Conservation (phyloP, 2,797 vertebrate species). For the Cuculus canorus region DNA sequence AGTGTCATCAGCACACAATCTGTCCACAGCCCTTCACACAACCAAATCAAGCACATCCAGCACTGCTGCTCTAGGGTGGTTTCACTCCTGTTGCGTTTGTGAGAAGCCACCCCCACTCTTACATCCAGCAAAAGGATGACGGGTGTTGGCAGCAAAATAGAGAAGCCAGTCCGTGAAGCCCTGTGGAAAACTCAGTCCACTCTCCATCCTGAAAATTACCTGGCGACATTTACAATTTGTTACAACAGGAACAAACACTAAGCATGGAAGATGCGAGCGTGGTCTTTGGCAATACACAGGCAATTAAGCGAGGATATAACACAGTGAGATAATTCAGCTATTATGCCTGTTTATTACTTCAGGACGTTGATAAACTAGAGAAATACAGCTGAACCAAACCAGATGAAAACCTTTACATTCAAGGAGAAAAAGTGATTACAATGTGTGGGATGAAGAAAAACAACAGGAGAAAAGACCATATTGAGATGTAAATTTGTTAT, state of each 20-base stretch:
- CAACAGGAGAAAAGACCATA: not conserved
- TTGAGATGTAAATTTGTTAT: not conserved
- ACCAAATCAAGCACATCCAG: not conserved
- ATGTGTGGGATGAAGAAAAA: not conserved
- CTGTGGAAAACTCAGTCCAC: not conserved
- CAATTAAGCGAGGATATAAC: not conserved
- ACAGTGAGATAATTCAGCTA: not conserved
- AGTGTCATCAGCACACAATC: not conserved
- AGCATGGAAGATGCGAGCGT: not conserved
- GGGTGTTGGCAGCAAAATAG: not conserved
- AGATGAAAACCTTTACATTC: not conserved
- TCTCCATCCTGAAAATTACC: not conserved
- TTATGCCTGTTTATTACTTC: not conserved
- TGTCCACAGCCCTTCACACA: not conserved
- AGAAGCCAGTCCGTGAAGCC: not conserved
- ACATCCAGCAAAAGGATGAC: rapidly evolving
- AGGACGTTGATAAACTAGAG: not conserved
- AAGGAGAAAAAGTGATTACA: constrained; percentile 5
- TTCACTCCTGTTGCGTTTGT: rapidly evolving
- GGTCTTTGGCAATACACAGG: not conserved
- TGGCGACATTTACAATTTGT: not conserved
- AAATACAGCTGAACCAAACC: not conserved
- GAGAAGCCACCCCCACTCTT: not conserved
- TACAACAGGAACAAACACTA: not conserved
- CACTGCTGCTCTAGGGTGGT: not conserved